A percentile compares a stretch with the other conserved stretches of the same genome.
These are phyloP conservation scores for Limnephilus rhombicus DNA, from an alignment of 2,888 invertebrate genomes.

Conservation along the genomic window DNA sequence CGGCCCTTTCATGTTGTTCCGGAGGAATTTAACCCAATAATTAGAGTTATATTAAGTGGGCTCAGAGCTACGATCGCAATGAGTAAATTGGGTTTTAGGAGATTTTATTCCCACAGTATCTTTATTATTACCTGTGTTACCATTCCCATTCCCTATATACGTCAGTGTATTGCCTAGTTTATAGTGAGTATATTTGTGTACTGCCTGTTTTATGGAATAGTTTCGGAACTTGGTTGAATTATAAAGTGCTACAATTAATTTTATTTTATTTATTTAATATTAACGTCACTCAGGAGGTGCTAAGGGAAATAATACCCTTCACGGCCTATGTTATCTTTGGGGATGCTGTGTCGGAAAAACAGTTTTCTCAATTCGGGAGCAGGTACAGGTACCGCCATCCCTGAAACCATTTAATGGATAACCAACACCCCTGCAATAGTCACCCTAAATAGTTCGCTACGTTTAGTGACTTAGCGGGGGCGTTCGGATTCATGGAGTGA, in stretches of 20 bases:
- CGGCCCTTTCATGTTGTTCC: conserved; percentile 19
- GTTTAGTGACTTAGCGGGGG: too few species aligned
- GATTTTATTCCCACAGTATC: conserved; percentile 34
- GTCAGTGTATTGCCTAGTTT: not conserved
- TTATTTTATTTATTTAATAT: not conserved
- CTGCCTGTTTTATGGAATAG: not conserved
- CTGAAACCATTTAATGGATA: too few species aligned
- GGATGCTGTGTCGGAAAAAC: too few species aligned
- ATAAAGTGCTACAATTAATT: not conserved
- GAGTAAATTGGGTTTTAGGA: conserved; percentile 42
- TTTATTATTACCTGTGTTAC: conserved; percentile 33
- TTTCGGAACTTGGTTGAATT: not conserved
- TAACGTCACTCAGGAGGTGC: too few species aligned
- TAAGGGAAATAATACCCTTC: too few species aligned
- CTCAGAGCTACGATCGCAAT: conserved; percentile 20
- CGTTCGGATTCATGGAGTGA: too few species aligned
- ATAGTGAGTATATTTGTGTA: not conserved
- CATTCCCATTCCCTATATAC: not conserved
- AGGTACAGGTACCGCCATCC: too few species aligned
- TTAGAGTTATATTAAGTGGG: conserved; percentile 33
- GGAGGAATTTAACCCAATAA: conserved; percentile 42
- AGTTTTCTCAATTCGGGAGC: too few species aligned
- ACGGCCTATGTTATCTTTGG: too few species aligned
- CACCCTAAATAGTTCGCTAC: too few species aligned
- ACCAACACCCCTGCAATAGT: too few species aligned